These are phyloP conservation scores for Crossocerus cetratus DNA, from an alignment of 2,888 invertebrate species.

Conservation along the genomic window DNA sequence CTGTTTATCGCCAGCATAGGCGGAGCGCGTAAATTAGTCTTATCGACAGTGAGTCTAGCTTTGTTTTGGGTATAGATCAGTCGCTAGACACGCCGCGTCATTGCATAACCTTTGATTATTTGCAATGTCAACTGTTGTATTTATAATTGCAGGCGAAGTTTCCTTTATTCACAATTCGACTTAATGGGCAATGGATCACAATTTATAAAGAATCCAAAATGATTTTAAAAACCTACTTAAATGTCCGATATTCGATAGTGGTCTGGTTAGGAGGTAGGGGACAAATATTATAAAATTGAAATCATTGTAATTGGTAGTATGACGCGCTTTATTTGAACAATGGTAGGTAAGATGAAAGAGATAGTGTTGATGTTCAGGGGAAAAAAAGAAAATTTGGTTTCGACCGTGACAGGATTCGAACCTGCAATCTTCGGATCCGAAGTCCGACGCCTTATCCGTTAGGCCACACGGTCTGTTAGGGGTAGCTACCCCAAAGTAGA, in stretches of 20 bases:
- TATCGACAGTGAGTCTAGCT: no score
- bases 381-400: conserved; percentile 49
- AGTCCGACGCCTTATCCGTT: conserved; percentile 85
- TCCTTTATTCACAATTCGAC: no score
- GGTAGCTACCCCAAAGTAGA: conserved; percentile 61
- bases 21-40: no score
- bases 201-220: background rate
- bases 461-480: conserved; percentile 80
- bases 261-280: background rate
- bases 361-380: conserved; percentile 78
- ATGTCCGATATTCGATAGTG: background rate
- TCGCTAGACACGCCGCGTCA: no score
- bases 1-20: no score
- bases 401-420: conserved; percentile 80
- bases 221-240: background rate
- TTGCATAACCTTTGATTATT: no score
- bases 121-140: no score
- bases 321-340: no score
- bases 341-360: conserved; percentile 76
- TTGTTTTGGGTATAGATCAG: no score
- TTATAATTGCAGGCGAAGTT: no score
- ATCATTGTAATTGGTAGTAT: no score
- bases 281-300: background rate
- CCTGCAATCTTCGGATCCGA: conserved; percentile 80
- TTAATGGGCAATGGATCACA: background rate